Evolutionary conservation across 2,113 vertebrate genomes (phyloP).

Genomic region (Myiozetetes cayanensis): DNA sequence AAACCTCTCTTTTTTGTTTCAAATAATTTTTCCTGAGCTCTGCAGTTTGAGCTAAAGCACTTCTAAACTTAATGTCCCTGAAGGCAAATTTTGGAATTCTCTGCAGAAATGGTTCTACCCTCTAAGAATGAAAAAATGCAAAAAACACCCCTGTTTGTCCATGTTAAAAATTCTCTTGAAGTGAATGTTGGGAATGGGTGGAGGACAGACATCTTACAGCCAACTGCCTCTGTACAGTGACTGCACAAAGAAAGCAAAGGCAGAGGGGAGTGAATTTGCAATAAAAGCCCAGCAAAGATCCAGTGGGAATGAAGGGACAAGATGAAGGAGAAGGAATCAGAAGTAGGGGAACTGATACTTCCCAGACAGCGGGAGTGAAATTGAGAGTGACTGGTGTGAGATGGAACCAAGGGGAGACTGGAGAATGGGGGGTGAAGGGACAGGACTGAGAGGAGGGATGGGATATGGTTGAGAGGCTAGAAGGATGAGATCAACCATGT

Average conservation of each 20-base stretch:
- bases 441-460: not conserved
- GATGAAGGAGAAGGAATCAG: not conserved
- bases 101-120: not conserved
- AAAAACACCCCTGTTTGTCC: not conserved
- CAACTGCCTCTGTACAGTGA: not conserved
- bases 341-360: not conserved
- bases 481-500: not conserved
- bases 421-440: not conserved
- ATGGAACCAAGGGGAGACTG: not conserved
- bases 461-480: not conserved
- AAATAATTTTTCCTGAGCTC: not conserved
- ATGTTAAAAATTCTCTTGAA: not conserved
- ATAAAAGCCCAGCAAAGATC: not conserved
- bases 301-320: not conserved
- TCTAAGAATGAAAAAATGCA: not conserved
- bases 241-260: not conserved
- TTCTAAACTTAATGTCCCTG: not conserved
- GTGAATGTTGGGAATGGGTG: not conserved
- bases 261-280: not conserved
- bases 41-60: not conserved
- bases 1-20: not conserved
- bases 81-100: not conserved
- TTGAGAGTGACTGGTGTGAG: not conserved
- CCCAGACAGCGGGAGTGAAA: not conserved
- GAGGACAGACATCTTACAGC: not conserved